Conservation (phyloP, 2,797 vertebrate species). For the Neostethus bicornis region DNA sequence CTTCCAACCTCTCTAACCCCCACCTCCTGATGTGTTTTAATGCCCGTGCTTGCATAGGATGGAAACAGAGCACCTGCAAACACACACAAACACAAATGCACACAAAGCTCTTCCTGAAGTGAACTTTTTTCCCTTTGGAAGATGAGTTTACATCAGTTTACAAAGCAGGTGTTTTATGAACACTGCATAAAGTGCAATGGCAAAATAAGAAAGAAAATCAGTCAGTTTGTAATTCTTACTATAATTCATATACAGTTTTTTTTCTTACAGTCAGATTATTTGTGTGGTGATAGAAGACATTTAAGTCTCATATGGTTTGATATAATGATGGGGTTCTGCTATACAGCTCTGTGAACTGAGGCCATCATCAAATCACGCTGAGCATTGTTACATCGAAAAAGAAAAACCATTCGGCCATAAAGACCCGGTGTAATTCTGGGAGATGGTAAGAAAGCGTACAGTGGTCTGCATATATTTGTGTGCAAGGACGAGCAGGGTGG, state of each 20-base stretch:
- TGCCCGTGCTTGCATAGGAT: conserved; percentile 66
- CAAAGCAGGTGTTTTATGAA: conserved; percentile 6
- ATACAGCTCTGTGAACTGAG: conserved; percentile 62
- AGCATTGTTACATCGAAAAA: conserved; percentile 79
- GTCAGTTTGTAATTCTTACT: no score
- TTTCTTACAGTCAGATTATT: background rate
- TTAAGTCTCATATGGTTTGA: conserved; percentile 3
- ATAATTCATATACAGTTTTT: background rate
- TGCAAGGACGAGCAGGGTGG: conserved; percentile 27
- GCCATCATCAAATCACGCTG: conserved; percentile 79
- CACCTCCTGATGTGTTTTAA: conserved; percentile 64
- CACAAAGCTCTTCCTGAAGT: conserved; percentile 34
- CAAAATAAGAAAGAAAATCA: background rate
- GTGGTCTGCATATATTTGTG: conserved; percentile 9
- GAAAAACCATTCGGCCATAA: conserved; percentile 72
- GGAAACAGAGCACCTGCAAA: conserved; percentile 34
- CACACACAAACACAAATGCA: conserved; percentile 22
- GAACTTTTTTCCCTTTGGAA: conserved; percentile 41
- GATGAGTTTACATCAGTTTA: conserved; percentile 22
- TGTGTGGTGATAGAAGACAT: conserved; percentile 4
- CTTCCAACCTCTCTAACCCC: conserved; percentile 22
- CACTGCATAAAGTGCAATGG: no score
- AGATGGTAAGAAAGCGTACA: conserved; percentile 50
- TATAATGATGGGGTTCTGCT: conserved; percentile 1
- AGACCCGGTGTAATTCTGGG: conserved; percentile 68